phyloP scores from a whole-genome alignment of 2,888 invertebrate species.

The Cyrtodaria siliqua region DNA sequence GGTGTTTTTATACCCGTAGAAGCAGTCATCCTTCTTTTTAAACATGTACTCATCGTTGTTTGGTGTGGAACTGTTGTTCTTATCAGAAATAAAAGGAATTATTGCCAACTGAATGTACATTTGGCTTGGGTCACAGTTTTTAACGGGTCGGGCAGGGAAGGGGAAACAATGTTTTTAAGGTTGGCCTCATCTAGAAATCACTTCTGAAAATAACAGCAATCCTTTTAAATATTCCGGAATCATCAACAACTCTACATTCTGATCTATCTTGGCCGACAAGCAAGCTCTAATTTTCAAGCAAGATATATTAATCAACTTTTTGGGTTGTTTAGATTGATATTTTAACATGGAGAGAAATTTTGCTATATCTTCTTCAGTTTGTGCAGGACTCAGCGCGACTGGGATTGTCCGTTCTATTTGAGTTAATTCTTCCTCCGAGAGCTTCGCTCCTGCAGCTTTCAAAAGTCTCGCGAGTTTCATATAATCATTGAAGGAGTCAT shows the following conservation, averaged over 20 bases:
- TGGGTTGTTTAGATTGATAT: not conserved
- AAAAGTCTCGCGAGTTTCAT: not conserved
- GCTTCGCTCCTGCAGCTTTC: not conserved
- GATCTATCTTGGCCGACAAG: not conserved
- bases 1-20: too few species aligned
- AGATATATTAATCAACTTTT: not conserved
- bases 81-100: too few species aligned
- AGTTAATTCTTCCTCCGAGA: not conserved
- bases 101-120: too few species aligned
- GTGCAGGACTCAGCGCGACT: not conserved
- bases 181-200: not conserved
- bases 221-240: not conserved
- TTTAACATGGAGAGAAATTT: not conserved
- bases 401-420: not conserved
- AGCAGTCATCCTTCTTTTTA: too few species aligned
- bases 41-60: too few species aligned
- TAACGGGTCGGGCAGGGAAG: too few species aligned
- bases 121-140: too few species aligned
- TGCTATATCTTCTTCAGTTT: not conserved
- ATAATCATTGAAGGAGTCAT: not conserved
- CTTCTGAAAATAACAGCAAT: not conserved
- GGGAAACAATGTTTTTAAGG: too few species aligned
- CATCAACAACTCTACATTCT: not conserved
- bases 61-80: too few species aligned
- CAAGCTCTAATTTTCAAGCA: not conserved